Evolutionary conservation across 2,113 vertebrate genomes (phyloP).

Genomic region (Calidris pugnax): DNA sequence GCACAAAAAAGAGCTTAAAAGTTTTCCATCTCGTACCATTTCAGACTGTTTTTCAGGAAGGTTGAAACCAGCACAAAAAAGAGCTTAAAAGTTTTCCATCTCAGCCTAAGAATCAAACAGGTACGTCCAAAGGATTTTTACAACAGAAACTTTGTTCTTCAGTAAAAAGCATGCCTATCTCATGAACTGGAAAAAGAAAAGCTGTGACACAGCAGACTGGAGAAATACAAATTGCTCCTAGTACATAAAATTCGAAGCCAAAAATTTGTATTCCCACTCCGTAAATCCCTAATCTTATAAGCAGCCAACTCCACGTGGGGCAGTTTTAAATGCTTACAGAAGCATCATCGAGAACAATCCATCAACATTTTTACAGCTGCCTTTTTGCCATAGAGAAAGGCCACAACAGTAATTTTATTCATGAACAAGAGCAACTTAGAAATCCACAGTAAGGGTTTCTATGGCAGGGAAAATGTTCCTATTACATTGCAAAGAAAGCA

Average conservation of each 20-base stretch:
- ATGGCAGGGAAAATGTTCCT: neutral
- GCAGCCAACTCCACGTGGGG: neutral
- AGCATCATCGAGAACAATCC: neutral
- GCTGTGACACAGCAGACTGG: slow-evolving; percentile 44
- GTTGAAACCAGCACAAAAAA: neutral
- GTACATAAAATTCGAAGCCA: slow-evolving; percentile 59
- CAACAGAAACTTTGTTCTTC: slow-evolving; percentile 34
- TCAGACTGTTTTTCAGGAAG: neutral
- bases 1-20: neutral
- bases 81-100: slow-evolving; percentile 10
- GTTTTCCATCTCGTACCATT: neutral
- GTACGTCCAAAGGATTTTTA: slow-evolving; percentile 10
- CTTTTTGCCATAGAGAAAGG: neutral
- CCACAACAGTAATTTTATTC: neutral
- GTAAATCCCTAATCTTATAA: neutral
- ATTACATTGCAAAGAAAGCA: neutral
- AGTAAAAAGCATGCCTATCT: slow-evolving; percentile 14
- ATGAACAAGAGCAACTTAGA: neutral
- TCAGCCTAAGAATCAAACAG: slow-evolving; percentile 19
- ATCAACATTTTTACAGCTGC: slow-evolving; percentile 38
- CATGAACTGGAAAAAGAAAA: slow-evolving; percentile 58
- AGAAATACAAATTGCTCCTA: slow-evolving; percentile 25
- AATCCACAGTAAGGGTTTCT: neutral
- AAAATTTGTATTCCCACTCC: neutral
- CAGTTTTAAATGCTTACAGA: slow-evolving; percentile 36